A percentile compares a stretch with the other conserved stretches of the same genome.
phyloP scores from a whole-genome alignment of 2,888 invertebrate species.

The Charanyca ferruginea region DNA sequence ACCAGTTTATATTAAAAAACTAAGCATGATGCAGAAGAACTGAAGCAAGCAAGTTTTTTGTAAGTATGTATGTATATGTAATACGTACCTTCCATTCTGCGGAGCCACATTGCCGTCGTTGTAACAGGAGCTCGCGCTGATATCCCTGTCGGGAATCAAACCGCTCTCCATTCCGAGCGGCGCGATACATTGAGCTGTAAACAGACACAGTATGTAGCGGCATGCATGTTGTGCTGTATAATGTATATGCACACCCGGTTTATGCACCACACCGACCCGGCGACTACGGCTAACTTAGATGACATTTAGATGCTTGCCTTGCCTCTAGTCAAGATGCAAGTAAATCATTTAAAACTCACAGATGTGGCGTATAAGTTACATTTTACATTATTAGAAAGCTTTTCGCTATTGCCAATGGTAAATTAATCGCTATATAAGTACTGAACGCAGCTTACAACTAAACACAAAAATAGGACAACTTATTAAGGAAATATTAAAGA shows the following conservation, averaged over 20 bases:
- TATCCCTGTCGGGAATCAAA: slow-evolving; percentile 94
- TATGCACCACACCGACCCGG: slow-evolving; percentile 51
- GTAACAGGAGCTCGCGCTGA: slow-evolving; percentile 96
- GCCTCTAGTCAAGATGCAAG: slow-evolving; percentile 60
- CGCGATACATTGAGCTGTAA: slow-evolving; percentile 95
- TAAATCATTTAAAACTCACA: slow-evolving; percentile 66
- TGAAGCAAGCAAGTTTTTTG: slow-evolving; percentile 3
- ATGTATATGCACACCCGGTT: slow-evolving; percentile 42
- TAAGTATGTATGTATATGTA: slow-evolving; percentile 5
- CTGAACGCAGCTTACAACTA: not conserved
- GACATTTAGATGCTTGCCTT: slow-evolving; percentile 69
- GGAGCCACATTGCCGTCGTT: slow-evolving; percentile 96
- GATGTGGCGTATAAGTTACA: slow-evolving; percentile 34
- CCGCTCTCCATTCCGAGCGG: slow-evolving; percentile 97
- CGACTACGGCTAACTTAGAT: slow-evolving; percentile 66
- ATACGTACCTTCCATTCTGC: slow-evolving; percentile 94
- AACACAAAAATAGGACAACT: slow-evolving; percentile 26
- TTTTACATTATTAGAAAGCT: slow-evolving; percentile 40
- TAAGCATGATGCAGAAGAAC: not conserved
- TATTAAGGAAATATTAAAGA: slow-evolving; percentile 35
- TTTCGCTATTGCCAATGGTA: slow-evolving; percentile 40
- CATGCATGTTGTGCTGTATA: slow-evolving; percentile 31
- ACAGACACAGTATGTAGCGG: slow-evolving; percentile 62
- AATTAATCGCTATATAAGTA: slow-evolving; percentile 32
- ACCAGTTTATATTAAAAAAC: slow-evolving; percentile 1